Conservation (phyloP, 1,140 invertebrate genomes). For the Drosophila lacteicornis region DNA sequence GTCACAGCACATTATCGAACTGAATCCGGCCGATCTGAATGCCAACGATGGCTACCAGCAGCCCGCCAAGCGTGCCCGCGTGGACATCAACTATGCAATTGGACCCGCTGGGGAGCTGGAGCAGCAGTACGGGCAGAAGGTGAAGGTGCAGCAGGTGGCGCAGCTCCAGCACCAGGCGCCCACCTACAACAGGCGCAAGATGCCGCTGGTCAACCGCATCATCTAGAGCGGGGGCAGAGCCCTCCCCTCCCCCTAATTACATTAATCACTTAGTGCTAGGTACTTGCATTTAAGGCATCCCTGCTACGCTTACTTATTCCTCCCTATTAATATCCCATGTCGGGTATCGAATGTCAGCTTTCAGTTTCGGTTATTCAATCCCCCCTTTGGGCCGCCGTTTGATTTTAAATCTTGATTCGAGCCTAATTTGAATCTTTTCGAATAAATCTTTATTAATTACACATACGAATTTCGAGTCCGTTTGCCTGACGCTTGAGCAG, state of each 20-base stretch:
- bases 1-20: conserved; percentile 66
- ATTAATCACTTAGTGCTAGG: conserved; percentile 59
- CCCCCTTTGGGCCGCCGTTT: conserved; percentile 13
- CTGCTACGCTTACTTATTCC: conserved; percentile 58
- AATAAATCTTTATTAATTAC: conserved; percentile 60
- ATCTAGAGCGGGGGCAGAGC: conserved; percentile 74
- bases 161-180: conserved; percentile 52
- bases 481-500: conserved; percentile 55
- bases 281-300: conserved; percentile 40
- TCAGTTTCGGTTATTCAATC: conserved; percentile 51
- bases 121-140: conserved; percentile 74
- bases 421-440: conserved; percentile 16
- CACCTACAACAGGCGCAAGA: conserved; percentile 86
- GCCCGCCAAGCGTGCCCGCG: conserved; percentile 69
- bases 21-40: conserved; percentile 78
- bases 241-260: conserved; percentile 10
- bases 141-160: conserved; percentile 67
- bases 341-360: conserved; percentile 42
- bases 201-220: conserved; percentile 87
- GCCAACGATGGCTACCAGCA: conserved; percentile 68
- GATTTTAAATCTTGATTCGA: conserved; percentile 32
- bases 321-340: not conserved
- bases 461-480: conserved; percentile 19
- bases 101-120: conserved; percentile 78
- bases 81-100: conserved; percentile 83